Base-by-base conservation (phyloP, 2,797 vertebrate species). In the Hemibagrus guttatus region DNA sequence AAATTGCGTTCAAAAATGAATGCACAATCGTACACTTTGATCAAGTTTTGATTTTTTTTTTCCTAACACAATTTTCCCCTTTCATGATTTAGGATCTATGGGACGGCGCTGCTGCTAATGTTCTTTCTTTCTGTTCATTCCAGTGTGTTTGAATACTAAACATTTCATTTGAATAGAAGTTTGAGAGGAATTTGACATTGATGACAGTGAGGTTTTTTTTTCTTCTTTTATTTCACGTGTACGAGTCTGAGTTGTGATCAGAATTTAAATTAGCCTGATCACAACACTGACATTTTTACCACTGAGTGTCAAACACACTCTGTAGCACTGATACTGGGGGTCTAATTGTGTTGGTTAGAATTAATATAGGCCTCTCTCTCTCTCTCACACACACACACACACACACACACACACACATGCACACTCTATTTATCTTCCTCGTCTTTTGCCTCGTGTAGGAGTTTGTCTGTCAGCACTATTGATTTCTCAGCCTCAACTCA, bases 401-500 rank as follows among this genome's bases (percentile, higher is more conserved):
- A 1, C 52, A 7, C 75, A 3, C 56, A 1, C 76, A 2, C 52
- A 2, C 16, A 1, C 16, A 28, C n/a, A 6, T 35, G 21, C 76
- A 6, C 54, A 96, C 93, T 91, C 95, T 90, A 91, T 95, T 94
- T 92, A 94, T 96, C 95, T 94, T 94, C 93, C 91, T 90, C 91
- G 91, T 93, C 93, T 95, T 95, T 94, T 94, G 95, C 94, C 93
- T 93, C 93, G 93, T 95, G 94, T 94, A 94, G 94, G 94, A 95
- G 95, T 93, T 94, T 93, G 94, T 93, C 95, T 94, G 94, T 96
- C 95, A 95, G 92, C 94, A 93, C 93, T 96, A 96, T 96, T 95
- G 96, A 97, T 97, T 96, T 95, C 94, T 93, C 94, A 95, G 94
- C 95, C 94, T 95, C 94, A 94, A 95, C 95, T 94, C 93, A 94